phyloP scores from a whole-genome alignment of 2,888 invertebrate genomes.

The Leptarthrus brevirostris region DNA sequence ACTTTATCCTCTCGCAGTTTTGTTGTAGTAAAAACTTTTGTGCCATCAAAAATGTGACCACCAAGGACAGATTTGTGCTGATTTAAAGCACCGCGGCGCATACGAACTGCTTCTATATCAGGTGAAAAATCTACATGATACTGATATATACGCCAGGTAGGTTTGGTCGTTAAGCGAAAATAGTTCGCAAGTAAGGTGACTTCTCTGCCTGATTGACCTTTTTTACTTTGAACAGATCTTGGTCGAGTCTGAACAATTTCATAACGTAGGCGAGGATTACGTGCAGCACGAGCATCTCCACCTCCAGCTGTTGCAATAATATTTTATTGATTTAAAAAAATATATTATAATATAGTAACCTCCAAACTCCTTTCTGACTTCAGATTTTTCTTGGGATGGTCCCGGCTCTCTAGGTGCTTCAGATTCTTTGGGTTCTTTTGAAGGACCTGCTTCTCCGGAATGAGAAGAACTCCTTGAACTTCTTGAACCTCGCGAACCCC shows the following conservation, averaged over 20 bases:
- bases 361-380: no score
- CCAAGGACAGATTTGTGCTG: constrained; percentile 71
- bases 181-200: constrained; percentile 75
- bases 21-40: constrained; percentile 74
- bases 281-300: constrained; percentile 54
- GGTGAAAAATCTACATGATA: constrained; percentile 82
- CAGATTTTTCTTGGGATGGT: constrained; percentile 12
- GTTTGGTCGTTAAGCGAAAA: constrained; percentile 73
- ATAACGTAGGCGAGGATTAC: constrained; percentile 52
- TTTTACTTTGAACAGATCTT: constrained; percentile 59
- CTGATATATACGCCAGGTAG: constrained; percentile 78
- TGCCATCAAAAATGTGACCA: constrained; percentile 82
- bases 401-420: background rate
- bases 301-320: constrained; percentile 3
- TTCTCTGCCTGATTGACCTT: constrained; percentile 69
- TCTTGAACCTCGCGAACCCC: constrained; percentile 25
- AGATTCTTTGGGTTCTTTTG: background rate
- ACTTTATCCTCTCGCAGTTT: constrained; percentile 71
- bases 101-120: constrained; percentile 74
- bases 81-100: constrained; percentile 73
- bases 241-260: constrained; percentile 63
- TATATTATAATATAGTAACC: no score
- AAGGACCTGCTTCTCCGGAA: constrained; percentile 25
- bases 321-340: no score
- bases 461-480: constrained; percentile 30